phyloP scores from a whole-genome alignment of 2,888 invertebrate species.

The Diarsia brunnea region DNA sequence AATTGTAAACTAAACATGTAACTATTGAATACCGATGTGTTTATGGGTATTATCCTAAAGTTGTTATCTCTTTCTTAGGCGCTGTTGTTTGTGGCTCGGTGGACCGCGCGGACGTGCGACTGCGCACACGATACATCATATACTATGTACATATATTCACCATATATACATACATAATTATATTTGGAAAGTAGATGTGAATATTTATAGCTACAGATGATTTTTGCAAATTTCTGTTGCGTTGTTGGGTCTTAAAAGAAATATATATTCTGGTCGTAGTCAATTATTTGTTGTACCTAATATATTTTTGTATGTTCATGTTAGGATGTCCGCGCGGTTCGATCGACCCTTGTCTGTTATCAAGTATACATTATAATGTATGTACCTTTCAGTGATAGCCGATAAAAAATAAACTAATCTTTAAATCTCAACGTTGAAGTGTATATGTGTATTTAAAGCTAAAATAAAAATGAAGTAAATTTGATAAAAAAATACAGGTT shows the following conservation, averaged over 20 bases:
- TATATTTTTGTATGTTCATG: constrained; percentile 60
- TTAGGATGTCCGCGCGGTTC: constrained; percentile 76
- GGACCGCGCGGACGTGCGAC: constrained; percentile 75
- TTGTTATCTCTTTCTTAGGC: constrained; percentile 91
- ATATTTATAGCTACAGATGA: constrained; percentile 50
- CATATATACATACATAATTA: constrained; percentile 38
- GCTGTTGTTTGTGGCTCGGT: constrained; percentile 87
- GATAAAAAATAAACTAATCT: constrained; percentile 68
- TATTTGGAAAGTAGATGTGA: constrained; percentile 44
- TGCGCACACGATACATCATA: constrained; percentile 33
- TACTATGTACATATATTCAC: constrained; percentile 47
- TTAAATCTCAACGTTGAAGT: constrained; percentile 81
- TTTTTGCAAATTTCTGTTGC: constrained; percentile 48
- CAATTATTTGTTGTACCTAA: constrained; percentile 52
- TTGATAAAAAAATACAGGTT: constrained; percentile 79
- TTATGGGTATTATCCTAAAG: constrained; percentile 87
- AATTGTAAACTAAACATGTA: constrained; percentile 82
- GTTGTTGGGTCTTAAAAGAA: constrained; percentile 54
- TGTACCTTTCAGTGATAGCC: constrained; percentile 85
- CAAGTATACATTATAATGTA: constrained; percentile 82
- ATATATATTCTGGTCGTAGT: constrained; percentile 55
- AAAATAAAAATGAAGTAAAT: constrained; percentile 74
- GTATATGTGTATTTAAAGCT: constrained; percentile 87
- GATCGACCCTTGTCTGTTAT: constrained; percentile 83
- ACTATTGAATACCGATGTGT: constrained; percentile 83